Conservation (phyloP, 2,797 vertebrate genomes). For the Myiotriccus ornatus region DNA sequence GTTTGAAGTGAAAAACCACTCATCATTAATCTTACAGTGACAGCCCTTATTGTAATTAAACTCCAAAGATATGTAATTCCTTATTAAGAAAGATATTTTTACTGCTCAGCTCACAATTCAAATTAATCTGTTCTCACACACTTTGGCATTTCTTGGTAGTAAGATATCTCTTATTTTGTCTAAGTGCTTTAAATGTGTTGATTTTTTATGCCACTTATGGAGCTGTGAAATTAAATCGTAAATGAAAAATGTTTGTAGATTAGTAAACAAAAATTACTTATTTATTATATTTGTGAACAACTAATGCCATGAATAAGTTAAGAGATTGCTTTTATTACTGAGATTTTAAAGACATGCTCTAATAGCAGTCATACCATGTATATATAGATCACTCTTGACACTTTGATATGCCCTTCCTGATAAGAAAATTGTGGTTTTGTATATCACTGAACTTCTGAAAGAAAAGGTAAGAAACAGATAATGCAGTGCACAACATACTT, state of each 20-base stretch:
- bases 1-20: constrained; percentile 54
- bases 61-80: constrained; percentile 49
- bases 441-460: neutral
- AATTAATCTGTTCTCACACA: neutral
- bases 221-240: constrained; percentile 48
- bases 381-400: neutral
- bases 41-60: constrained; percentile 62
- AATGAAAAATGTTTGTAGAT: neutral
- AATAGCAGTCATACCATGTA: neutral
- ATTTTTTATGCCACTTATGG: constrained; percentile 8
- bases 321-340: neutral
- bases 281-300: neutral
- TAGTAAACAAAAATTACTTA: neutral
- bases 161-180: constrained; percentile 19
- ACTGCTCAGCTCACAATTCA: neutral
- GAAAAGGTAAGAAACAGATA: neutral
- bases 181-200: constrained; percentile 16
- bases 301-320: neutral
- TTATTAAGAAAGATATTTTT: constrained; percentile 36
- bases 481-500: neutral
- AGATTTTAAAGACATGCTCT: neutral
- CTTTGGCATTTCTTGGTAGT: neutral
- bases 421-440: neutral
- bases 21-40: constrained; percentile 55
- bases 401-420: neutral